Conservation (phyloP, 2,113 vertebrate species). For the Casuarius casuarius region DNA sequence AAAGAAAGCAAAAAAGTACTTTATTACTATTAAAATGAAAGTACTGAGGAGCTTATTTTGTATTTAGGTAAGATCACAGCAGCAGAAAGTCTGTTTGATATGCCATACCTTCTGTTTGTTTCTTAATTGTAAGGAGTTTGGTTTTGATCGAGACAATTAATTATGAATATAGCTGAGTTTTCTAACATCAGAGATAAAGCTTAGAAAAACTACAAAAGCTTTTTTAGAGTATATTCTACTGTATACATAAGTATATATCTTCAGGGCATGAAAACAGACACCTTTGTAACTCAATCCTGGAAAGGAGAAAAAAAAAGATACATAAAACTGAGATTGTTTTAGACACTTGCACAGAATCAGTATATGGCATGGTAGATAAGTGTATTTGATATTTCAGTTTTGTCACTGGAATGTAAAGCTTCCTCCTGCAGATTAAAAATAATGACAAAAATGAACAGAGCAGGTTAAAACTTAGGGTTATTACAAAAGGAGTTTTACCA, state of each 20-base stretch:
- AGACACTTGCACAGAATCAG: neutral
- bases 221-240: slow-evolving; percentile 35
- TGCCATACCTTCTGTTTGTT: slow-evolving; percentile 65
- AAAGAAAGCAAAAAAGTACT: neutral
- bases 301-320: rapidly evolving
- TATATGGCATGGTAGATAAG: neutral
- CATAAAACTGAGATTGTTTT: neutral
- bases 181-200: slow-evolving; percentile 49
- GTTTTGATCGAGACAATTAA: slow-evolving; percentile 68
- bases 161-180: slow-evolving; percentile 55
- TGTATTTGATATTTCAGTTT: neutral
- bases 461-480: neutral
- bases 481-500: neutral
- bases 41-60: neutral
- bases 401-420: neutral
- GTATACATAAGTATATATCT: slow-evolving; percentile 22
- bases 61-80: slow-evolving; percentile 64
- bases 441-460: neutral
- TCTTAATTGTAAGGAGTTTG: slow-evolving; percentile 61
- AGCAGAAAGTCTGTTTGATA: slow-evolving; percentile 65
- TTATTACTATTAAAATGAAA: slow-evolving; percentile 27
- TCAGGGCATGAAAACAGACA: slow-evolving; percentile 29
- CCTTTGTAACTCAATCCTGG: slow-evolving; percentile 36
- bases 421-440: neutral
- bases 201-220: slow-evolving; percentile 36